Evolutionary conservation across 2,888 invertebrate genomes (phyloP).

Genomic region (Pasiphila rectangulata): DNA sequence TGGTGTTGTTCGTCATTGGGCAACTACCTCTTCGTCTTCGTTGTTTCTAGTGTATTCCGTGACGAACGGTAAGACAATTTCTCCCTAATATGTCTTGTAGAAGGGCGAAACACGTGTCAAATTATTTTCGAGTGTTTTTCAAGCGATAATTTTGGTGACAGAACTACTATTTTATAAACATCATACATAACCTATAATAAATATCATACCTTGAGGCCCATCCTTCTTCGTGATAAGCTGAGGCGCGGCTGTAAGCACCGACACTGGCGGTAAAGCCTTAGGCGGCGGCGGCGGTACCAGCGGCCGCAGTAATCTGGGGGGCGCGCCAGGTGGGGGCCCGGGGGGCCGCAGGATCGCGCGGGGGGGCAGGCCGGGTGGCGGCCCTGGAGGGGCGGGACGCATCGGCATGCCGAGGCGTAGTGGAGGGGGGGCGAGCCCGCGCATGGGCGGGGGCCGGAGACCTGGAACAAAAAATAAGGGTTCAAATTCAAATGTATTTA

Average conservation of each 20-base stretch:
- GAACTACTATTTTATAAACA: no score
- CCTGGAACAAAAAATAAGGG: constrained; percentile 40
- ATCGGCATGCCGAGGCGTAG: constrained; percentile 35
- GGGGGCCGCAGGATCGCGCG: constrained; percentile 82
- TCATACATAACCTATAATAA: background rate
- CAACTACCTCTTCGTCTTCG: no score
- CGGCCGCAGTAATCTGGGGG: constrained; percentile 69
- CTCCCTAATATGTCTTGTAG: no score
- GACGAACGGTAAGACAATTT: no score
- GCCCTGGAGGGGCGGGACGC: constrained; percentile 77
- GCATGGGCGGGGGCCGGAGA: constrained; percentile 60
- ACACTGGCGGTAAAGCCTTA: constrained; percentile 71
- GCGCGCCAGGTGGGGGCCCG: constrained; percentile 83
- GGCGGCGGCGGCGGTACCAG: constrained; percentile 81
- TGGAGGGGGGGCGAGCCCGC: constrained; percentile 43
- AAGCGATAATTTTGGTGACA: no score
- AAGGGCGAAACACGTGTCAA: no score
- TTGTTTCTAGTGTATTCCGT: no score
- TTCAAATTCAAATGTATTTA: no score
- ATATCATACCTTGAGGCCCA: constrained; percentile 70
- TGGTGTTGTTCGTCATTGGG: no score
- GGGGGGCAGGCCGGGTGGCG: constrained; percentile 55
- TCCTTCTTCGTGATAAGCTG: constrained; percentile 89
- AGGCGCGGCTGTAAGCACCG: constrained; percentile 90
- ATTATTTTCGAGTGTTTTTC: no score